Evolutionary conservation across 2,797 vertebrate species (phyloP).

Genomic region (Myiothlypis coronata): DNA sequence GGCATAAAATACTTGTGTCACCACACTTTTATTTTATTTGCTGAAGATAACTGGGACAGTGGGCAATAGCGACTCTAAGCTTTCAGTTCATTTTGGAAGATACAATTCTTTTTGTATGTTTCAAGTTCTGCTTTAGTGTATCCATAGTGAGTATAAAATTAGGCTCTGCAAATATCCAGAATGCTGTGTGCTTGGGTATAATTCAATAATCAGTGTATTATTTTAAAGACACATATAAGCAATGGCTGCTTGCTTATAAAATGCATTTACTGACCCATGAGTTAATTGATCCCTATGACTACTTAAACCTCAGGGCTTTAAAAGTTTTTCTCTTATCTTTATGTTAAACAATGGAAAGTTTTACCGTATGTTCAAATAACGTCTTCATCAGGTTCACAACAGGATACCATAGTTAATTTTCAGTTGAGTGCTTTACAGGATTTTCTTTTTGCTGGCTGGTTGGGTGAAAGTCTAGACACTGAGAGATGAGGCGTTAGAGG

Average conservation of each 20-base stretch:
- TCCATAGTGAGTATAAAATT: background rate
- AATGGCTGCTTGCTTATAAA: constrained; percentile 78
- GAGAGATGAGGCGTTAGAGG: constrained; percentile 77
- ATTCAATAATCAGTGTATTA: constrained; percentile 82
- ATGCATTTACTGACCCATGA: constrained; percentile 87
- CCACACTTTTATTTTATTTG: background rate
- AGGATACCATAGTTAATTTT: constrained; percentile 95
- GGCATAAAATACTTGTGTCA: background rate
- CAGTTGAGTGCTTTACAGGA: constrained; percentile 97
- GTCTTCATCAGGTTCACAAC: constrained; percentile 98
- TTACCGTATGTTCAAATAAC: constrained; percentile 94
- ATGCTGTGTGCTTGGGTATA: background rate
- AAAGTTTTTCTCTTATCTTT: constrained; percentile 79
- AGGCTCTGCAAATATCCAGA: background rate
- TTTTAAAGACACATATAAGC: constrained; percentile 81
- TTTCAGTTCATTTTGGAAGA: background rate
- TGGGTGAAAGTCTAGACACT: constrained; percentile 89
- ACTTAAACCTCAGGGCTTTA: constrained; percentile 83
- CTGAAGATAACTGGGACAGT: background rate
- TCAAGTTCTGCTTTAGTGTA: background rate
- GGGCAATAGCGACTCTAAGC: background rate
- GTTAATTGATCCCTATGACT: constrained; percentile 86
- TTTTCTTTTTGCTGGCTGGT: constrained; percentile 89
- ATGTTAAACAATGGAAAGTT: constrained; percentile 91
- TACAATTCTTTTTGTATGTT: background rate